A percentile compares a stretch with the other conserved stretches of the same genome.
Conservation (phyloP, 2,113 vertebrate genomes). For the Nyctereutes procyonoides region DNA sequence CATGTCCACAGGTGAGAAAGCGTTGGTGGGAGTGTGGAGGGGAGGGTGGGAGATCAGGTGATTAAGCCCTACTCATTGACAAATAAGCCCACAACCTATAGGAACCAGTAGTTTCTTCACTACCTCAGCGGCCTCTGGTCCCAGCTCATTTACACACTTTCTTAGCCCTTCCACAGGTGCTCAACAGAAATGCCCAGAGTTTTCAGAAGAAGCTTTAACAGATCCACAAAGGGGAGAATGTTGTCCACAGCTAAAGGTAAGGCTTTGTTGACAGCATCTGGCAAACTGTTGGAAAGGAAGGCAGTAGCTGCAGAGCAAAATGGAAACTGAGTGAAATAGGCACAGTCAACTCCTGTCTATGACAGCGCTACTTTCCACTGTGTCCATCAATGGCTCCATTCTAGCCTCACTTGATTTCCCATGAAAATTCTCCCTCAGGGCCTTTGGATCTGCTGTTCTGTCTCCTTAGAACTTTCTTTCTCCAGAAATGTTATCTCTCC, state of each 20-base stretch:
- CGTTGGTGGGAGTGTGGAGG: too few species aligned
- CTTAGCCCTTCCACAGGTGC: constrained; percentile 62
- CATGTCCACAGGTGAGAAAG: neutral
- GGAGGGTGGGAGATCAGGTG: accelerated
- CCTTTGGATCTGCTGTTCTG: neutral
- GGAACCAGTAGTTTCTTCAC: constrained; percentile 80
- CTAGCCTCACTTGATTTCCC: neutral
- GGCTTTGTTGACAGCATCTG: neutral
- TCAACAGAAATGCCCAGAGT: constrained; percentile 79
- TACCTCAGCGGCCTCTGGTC: constrained; percentile 62
- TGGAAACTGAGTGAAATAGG: neutral
- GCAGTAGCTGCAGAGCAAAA: constrained; percentile 61
- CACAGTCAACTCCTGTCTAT: neutral
- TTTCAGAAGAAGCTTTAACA: constrained; percentile 67
- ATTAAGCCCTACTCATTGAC: neutral
- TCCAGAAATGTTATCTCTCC: neutral
- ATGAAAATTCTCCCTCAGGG: neutral
- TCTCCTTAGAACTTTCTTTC: neutral
- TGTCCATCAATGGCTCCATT: too few species aligned
- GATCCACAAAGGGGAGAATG: neutral
- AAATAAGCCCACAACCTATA: neutral
- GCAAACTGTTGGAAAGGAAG: neutral
- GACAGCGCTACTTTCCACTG: neutral
- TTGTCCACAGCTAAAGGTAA: constrained; percentile 33
- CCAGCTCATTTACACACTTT: constrained; percentile 69